Evolutionary conservation across 2,113 vertebrate species (phyloP), one percentile per base, ranked within the genome.

Genomic region (Phodopus roborovskii): DNA sequence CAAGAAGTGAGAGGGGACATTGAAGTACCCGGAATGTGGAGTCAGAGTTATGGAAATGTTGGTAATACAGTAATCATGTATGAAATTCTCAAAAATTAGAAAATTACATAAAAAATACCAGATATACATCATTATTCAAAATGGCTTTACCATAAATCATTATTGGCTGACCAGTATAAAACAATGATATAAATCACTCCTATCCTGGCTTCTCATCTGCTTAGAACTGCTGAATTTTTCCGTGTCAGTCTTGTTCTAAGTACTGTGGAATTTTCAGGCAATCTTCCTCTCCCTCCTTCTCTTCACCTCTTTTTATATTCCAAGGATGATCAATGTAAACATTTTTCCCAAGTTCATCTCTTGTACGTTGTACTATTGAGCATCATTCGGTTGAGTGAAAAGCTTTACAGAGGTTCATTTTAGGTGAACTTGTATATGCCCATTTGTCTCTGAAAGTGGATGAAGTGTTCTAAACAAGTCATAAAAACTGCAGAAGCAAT

Each of bases 401-500:
- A 90, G 33, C n/a, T 94, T 97, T 85, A 50, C 0, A 85, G 71
- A 58, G 95, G 97, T 95, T 98, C 92, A 88, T 81, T 75, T 93
- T 75, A 95, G 97, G 97, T 97, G 90, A 97, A 94, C 81, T 91
- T 94, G 48, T 94, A 94, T 88, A 89, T 90, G 81, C 36, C 60
- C 33, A 83, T 96, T 96, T 97, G 95, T 97, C 97, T 97, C 75
- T 96, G 45, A 96, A 56, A 93, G 66, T 36, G 15, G 94, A 92
- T 62, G 77, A 95, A 92, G 90, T 91, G 82, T 78, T 97, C 85
- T 85, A 96, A 97, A 87, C 75, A 92, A 95, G 71, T 96, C 92
- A 95, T 97, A 95, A 97, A 97, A 97, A 86, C 79, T 94, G 88
- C 92, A 78, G 97, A 97, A 95, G 92, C 90, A 97, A 89, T 97